A percentile compares a stretch with the other conserved stretches of the same genome.
These are phyloP conservation scores for Alosa alosa DNA, from an alignment of 2,113 vertebrate species.

Conservation along the genomic window DNA sequence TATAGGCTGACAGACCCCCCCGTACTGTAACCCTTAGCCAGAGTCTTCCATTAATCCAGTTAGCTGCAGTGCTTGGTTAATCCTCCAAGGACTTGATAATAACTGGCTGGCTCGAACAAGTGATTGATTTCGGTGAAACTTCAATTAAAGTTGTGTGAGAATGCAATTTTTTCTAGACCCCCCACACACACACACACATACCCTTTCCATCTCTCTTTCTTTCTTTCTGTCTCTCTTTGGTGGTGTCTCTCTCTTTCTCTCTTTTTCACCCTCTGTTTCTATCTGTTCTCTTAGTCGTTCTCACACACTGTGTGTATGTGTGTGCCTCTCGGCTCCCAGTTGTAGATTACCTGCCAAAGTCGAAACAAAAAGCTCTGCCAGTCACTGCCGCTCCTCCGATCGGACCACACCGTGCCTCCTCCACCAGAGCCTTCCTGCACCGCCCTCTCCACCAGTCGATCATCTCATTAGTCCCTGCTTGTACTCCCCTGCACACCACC, in stretches of 20 bases:
- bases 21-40: not conserved
- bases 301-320: not conserved
- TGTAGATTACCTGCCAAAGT: conserved; percentile 14
- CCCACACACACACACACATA: too few relatives aligned
- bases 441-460: not conserved
- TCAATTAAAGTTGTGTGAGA: conserved; percentile 12
- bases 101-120: conserved; percentile 1
- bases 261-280: not conserved
- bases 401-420: not conserved
- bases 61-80: not conserved
- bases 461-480: not conserved
- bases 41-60: not conserved
- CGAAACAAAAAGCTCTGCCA: conserved; percentile 6
- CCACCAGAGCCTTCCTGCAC: not conserved
- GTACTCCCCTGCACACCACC: not conserved
- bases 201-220: too few relatives aligned
- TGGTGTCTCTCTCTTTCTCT: not conserved
- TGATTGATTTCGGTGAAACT: conserved; percentile 10
- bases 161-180: not conserved
- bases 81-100: conserved; percentile 12
- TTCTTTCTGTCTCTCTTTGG: too few relatives aligned
- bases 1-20: not conserved
- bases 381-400: not conserved
- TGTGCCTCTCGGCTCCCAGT: not conserved
- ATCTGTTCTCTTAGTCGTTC: not conserved